Conservation (phyloP, 2,888 invertebrate genomes). For the Campoletis raptor region DNA sequence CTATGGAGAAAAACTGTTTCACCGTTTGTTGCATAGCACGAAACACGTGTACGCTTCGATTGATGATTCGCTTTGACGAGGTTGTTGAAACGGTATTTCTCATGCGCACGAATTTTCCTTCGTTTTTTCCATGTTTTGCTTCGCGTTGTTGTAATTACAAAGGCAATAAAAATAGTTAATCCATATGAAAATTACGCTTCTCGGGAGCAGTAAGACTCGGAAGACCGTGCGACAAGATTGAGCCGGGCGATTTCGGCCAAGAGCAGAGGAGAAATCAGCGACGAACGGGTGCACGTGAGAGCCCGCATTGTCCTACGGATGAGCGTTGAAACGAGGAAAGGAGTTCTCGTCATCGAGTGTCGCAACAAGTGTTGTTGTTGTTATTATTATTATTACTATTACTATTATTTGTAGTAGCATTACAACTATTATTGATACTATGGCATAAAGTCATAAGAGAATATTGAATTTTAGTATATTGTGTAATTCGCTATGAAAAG, state of each 20-base stretch:
- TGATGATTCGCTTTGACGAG: no score
- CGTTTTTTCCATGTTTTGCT: conserved; percentile 55
- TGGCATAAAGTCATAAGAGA: conserved; percentile 53
- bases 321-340: conserved; percentile 52
- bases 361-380: conserved; percentile 65
- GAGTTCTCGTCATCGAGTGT: conserved; percentile 59
- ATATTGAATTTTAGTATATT: conserved; percentile 62
- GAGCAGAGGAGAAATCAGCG: conserved; percentile 35
- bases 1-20: conserved; percentile 46
- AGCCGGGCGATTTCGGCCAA: conserved; percentile 45
- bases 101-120: conserved; percentile 49
- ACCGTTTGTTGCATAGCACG: conserved; percentile 42
- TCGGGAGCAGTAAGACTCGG: conserved; percentile 69
- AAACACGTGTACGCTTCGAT: no score
- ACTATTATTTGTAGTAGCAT: conserved; percentile 56
- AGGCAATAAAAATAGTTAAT: conserved; percentile 46
- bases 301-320: conserved; percentile 37
- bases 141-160: conserved; percentile 42
- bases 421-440: conserved; percentile 52
- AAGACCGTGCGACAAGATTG: conserved; percentile 63
- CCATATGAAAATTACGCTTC: conserved; percentile 63
- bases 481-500: conserved; percentile 44
- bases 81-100: conserved; percentile 41
- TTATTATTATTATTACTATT: conserved; percentile 54
- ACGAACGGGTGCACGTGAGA: conserved; percentile 24